Evolutionary conservation across 2,888 invertebrate species (phyloP).

Genomic region (Cheilosia impressa): DNA sequence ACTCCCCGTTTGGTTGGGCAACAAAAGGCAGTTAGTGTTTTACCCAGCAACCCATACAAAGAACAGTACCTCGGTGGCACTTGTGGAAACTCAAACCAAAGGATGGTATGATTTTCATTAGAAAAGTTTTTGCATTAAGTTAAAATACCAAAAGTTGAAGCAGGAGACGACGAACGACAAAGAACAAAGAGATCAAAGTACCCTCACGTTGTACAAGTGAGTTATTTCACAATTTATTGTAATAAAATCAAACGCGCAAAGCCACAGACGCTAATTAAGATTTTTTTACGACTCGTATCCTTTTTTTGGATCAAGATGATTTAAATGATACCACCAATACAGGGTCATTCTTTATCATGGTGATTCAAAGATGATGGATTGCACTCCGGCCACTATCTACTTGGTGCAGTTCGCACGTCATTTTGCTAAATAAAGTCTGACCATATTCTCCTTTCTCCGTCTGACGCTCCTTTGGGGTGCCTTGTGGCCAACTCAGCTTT

Average conservation of each 20-base stretch:
- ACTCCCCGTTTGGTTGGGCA: not conserved
- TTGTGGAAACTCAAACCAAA: conserved; percentile 8
- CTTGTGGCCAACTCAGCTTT: conserved; percentile 52
- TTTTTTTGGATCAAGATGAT: conserved; percentile 47
- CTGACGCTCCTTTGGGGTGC: conserved; percentile 35
- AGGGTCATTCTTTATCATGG: conserved; percentile 57
- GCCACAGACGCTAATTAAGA: conserved; percentile 28
- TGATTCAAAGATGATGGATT: conserved; percentile 64
- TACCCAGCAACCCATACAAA: conserved; percentile 47
- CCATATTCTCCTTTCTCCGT: conserved; percentile 24
- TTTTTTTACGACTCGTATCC: conserved; percentile 56
- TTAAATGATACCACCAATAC: conserved; percentile 37
- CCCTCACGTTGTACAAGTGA: conserved; percentile 31
- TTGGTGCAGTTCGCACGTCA: conserved; percentile 9
- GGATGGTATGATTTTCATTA: conserved; percentile 62
- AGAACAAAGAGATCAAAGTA: conserved; percentile 17
- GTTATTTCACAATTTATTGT: conserved; percentile 38
- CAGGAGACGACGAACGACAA: conserved; percentile 21
- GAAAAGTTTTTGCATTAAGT: conserved; percentile 73
- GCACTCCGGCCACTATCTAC: conserved; percentile 12
- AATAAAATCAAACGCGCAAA: conserved; percentile 36
- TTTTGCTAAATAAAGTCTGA: conserved; percentile 4
- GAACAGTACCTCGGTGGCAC: conserved; percentile 9
- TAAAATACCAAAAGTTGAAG: conserved; percentile 61
- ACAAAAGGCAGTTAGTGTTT: conserved; percentile 63